Evolutionary conservation across 2,888 invertebrate genomes (phyloP).

Genomic region (Mystacides longicornis): DNA sequence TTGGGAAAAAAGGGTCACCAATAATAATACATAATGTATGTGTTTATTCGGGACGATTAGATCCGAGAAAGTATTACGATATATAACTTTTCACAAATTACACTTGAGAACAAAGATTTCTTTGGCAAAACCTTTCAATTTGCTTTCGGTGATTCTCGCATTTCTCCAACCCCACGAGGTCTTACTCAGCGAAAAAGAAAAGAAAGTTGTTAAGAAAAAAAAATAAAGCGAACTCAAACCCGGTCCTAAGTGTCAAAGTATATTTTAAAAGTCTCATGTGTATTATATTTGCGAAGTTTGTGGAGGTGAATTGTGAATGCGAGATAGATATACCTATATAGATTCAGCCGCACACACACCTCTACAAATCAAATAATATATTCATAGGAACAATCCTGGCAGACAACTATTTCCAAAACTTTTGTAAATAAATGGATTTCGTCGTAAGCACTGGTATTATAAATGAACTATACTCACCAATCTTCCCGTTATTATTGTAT

Average conservation of each 20-base stretch:
- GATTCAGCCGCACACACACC: no score
- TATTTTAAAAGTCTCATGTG: conserved; percentile 26
- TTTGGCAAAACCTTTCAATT: conserved; percentile 26
- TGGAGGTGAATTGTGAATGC: conserved; percentile 14
- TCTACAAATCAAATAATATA: conserved; percentile 16
- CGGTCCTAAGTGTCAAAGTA: conserved; percentile 26
- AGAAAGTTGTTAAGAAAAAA: no score
- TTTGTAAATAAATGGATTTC: conserved; percentile 3
- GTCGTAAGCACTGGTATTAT: neutral
- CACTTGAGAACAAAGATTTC: conserved; percentile 13
- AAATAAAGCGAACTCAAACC: conserved; percentile 20
- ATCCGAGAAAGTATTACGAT: neutral
- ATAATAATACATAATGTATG: neutral
- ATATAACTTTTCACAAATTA: neutral
- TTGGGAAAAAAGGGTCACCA: neutral
- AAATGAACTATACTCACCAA: conserved; percentile 2
- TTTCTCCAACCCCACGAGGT: conserved; percentile 9
- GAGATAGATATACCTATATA: no score
- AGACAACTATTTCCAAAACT: neutral
- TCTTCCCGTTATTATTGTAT: neutral
- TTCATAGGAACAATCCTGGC: conserved; percentile 12
- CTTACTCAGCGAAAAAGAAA: conserved; percentile 13
- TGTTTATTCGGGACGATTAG: neutral
- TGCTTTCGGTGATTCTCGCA: conserved; percentile 16
- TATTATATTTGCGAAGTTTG: conserved; percentile 21